Evolutionary conservation across 2,888 invertebrate genomes (phyloP).

Genomic region (Mesoligia furuncula): DNA sequence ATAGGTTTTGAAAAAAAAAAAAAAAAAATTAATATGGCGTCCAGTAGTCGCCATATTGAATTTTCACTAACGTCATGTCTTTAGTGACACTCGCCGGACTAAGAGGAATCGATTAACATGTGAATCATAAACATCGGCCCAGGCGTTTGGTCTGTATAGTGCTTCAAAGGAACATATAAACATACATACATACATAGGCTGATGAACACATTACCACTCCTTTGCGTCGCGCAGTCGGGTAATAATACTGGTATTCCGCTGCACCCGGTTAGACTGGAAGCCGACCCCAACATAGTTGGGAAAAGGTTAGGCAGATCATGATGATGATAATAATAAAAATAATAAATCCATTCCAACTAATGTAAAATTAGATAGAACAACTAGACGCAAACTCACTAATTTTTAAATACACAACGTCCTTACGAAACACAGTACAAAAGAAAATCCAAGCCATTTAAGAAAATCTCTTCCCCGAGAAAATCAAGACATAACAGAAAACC

Average conservation of each 20-base stretch:
- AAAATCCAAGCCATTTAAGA: conserved; percentile 6
- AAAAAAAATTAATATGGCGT: too few species aligned
- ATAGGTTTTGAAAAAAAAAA: too few species aligned
- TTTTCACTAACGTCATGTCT: too few species aligned
- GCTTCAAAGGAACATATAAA: too few species aligned
- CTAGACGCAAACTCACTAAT: neutral
- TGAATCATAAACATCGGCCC: too few species aligned
- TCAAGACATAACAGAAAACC: conserved; percentile 44
- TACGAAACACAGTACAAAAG: conserved; percentile 10
- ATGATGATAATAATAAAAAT: neutral
- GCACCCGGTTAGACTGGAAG: neutral
- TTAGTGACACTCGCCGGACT: too few species aligned
- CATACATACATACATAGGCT: too few species aligned
- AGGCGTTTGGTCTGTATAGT: too few species aligned
- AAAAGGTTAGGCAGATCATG: neutral
- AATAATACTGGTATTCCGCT: neutral
- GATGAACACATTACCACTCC: too few species aligned
- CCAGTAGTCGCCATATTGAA: too few species aligned
- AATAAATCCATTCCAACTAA: neutral
- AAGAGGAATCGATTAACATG: too few species aligned
- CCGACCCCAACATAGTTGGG: neutral
- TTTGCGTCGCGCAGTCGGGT: too few species aligned
- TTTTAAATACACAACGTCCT: neutral
- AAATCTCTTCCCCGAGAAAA: conserved; percentile 27
- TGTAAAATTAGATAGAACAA: neutral